Evolutionary conservation across 1,140 invertebrate genomes (phyloP).

Genomic region (Neuroterus valhalla): DNA sequence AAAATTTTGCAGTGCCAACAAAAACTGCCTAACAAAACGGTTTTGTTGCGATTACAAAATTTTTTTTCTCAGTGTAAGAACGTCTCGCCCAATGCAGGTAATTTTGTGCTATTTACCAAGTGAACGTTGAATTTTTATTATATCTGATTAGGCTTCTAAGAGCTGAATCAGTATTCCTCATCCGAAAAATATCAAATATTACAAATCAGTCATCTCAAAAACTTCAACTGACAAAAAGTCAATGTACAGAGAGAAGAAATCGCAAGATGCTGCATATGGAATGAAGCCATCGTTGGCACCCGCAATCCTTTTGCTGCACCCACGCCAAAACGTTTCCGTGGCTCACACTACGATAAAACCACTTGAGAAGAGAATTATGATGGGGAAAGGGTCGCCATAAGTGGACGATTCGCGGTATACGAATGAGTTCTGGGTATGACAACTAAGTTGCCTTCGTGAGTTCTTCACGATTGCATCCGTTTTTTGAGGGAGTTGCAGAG

Average conservation of each 20-base stretch:
- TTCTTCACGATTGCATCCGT: not conserved
- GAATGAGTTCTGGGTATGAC: slow-evolving; percentile 20
- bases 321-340: slow-evolving; percentile 62
- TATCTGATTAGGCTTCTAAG: too few species aligned
- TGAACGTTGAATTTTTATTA: too few species aligned
- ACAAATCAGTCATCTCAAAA: too few species aligned
- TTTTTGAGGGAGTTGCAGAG: not conserved
- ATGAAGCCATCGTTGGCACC: slow-evolving; percentile 50
- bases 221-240: not conserved
- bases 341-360: slow-evolving; percentile 23
- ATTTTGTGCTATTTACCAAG: too few species aligned
- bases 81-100: too few species aligned
- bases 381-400: not conserved
- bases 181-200: too few species aligned
- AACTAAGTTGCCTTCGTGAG: slow-evolving; percentile 9
- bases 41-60: too few species aligned
- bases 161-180: too few species aligned
- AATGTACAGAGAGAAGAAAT: not conserved
- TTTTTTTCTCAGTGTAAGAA: too few species aligned
- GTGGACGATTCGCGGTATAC: not conserved
- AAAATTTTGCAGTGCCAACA: too few species aligned
- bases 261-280: not conserved
- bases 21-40: too few species aligned
- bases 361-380: not conserved
- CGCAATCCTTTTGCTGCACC: slow-evolving; percentile 56